phyloP scores from a whole-genome alignment of 2,797 vertebrate species.

The Halcyon leucocephala region DNA sequence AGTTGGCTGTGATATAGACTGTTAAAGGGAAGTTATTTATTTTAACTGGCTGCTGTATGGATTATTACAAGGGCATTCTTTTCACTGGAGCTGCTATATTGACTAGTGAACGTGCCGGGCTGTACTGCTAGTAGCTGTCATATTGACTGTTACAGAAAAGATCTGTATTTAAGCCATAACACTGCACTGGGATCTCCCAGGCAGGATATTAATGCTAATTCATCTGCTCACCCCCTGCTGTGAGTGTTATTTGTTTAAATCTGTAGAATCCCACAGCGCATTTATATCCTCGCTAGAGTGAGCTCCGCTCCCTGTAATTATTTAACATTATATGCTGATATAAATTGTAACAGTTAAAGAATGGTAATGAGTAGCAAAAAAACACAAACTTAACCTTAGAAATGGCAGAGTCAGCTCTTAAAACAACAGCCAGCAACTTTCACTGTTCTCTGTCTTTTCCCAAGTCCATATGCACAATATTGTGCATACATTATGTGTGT shows the following conservation, averaged over 20 bases:
- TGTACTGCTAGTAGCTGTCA: slow-evolving; percentile 79
- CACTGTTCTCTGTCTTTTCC: slow-evolving; percentile 40
- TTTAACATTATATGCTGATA: slow-evolving; percentile 98
- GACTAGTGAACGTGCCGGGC: slow-evolving; percentile 74
- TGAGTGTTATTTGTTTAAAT: slow-evolving; percentile 99
- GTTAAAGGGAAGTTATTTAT: slow-evolving; percentile 80
- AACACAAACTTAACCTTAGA: slow-evolving; percentile 82
- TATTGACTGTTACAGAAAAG: slow-evolving; percentile 83
- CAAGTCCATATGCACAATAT: slow-evolving; percentile 4
- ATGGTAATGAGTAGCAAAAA: slow-evolving; percentile 90
- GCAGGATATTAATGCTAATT: slow-evolving; percentile 99
- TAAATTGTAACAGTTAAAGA: slow-evolving; percentile 98
- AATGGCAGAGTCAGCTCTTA: slow-evolving; percentile 79
- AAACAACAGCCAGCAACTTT: slow-evolving; percentile 64
- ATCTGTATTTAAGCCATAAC: slow-evolving; percentile 86
- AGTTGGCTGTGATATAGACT: slow-evolving; percentile 79
- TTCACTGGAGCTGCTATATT: slow-evolving; percentile 66
- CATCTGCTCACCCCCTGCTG: slow-evolving; percentile 95
- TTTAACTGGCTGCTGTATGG: slow-evolving; percentile 75
- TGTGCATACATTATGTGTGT: slow-evolving; percentile 43
- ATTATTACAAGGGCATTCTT: slow-evolving; percentile 53
- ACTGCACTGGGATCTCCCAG: slow-evolving; percentile 87
- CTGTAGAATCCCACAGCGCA: slow-evolving; percentile 95
- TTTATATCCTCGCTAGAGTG: slow-evolving; percentile 98
- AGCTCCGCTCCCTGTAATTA: slow-evolving; percentile 95